phyloP scores from a whole-genome alignment of 2,888 invertebrate genomes.

The Dorcus hopei region DNA sequence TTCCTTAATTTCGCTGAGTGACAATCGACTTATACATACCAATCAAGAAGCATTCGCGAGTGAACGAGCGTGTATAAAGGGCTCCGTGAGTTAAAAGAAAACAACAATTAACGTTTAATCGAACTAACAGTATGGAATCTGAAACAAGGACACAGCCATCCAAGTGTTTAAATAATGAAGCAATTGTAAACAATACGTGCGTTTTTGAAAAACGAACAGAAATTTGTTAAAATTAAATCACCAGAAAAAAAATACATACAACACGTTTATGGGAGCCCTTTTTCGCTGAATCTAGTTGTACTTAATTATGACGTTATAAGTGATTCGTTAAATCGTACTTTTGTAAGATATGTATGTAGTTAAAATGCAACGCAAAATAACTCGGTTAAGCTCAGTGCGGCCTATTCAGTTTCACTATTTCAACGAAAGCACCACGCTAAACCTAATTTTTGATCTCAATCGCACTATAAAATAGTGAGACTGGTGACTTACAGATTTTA shows the following conservation, averaged over 20 bases:
- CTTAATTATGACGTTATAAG: too few species aligned
- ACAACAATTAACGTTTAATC: not conserved
- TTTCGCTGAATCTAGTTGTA: not conserved
- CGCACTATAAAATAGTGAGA: constrained; percentile 31
- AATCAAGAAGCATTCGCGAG: not conserved
- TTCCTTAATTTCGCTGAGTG: constrained; percentile 40
- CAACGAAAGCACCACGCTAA: constrained; percentile 1
- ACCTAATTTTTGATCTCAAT: constrained; percentile 19
- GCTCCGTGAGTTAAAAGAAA: constrained; percentile 1
- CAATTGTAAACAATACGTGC: constrained; percentile 1
- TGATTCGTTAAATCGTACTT: too few species aligned
- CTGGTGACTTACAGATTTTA: constrained; percentile 23
- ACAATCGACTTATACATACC: constrained; percentile 34
- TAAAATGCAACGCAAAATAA: not conserved
- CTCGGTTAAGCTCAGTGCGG: constrained; percentile 20
- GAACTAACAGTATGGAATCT: constrained; percentile 1
- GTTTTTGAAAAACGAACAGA: constrained; percentile 4
- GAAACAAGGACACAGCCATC: not conserved
- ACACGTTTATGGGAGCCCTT: constrained; percentile 26
- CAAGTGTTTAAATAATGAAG: constrained; percentile 2
- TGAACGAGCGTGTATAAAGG: not conserved
- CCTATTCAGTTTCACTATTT: constrained; percentile 31
- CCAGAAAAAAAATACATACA: constrained; percentile 16
- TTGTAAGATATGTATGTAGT: too few species aligned
- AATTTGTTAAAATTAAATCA: constrained; percentile 29